Evolutionary conservation across 2,113 vertebrate species (phyloP).

Genomic region (Hipposideros armiger): DNA sequence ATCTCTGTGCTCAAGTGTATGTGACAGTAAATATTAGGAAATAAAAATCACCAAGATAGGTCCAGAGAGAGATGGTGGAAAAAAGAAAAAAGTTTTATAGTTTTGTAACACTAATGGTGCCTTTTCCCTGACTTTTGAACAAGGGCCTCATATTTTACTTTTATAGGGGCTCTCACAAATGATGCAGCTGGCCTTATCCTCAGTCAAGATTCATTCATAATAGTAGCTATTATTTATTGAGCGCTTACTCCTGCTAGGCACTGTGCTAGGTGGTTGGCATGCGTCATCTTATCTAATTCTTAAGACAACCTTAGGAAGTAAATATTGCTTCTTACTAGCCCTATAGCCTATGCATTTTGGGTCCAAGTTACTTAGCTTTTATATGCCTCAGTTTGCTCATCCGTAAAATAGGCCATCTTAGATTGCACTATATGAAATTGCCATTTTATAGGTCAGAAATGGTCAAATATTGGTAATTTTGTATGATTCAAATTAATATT

Average conservation of each 20-base stretch:
- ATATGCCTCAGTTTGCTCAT: neutral
- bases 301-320: neutral
- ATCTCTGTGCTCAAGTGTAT: neutral
- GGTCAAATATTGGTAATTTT: constrained; percentile 14
- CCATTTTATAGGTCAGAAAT: neutral
- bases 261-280: neutral
- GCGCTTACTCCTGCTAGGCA: neutral
- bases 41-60: neutral
- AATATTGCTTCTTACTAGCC: neutral
- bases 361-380: neutral
- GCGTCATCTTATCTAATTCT: neutral
- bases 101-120: neutral
- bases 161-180: neutral
- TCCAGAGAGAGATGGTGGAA: neutral
- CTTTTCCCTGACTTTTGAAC: neutral
- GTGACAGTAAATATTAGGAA: neutral
- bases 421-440: neutral
- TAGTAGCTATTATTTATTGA: neutral
- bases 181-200: neutral
- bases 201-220: neutral
- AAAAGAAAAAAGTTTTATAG: neutral
- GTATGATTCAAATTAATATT: neutral
- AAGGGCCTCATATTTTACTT: neutral
- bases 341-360: neutral
- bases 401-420: neutral